Evolutionary conservation across 2,888 invertebrate genomes (phyloP).

Genomic region (Clanis bilineata): DNA sequence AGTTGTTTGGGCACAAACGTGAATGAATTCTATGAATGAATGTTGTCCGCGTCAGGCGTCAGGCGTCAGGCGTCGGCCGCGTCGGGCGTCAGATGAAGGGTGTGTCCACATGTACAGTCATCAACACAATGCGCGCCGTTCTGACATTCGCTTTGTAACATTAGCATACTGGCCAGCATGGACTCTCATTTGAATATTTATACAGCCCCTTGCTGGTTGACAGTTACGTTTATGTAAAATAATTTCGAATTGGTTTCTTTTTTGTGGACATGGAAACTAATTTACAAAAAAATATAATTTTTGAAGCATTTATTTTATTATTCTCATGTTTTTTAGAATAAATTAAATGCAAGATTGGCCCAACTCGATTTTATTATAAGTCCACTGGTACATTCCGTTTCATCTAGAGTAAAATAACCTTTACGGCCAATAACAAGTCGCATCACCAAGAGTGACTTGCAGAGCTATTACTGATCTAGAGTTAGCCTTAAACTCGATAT

Average conservation of each 20-base stretch:
- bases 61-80: constrained; percentile 60
- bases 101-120: constrained; percentile 72
- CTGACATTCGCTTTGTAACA: constrained; percentile 67
- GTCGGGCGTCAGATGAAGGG: constrained; percentile 53
- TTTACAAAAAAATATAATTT: too few species aligned
- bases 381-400: too few species aligned
- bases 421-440: too few species aligned
- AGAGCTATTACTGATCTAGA: too few species aligned
- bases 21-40: constrained; percentile 51
- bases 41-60: constrained; percentile 39
- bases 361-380: too few species aligned
- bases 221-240: constrained; percentile 15
- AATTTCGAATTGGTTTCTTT: constrained; percentile 3
- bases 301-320: too few species aligned
- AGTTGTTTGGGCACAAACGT: constrained; percentile 31
- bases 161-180: constrained; percentile 74
- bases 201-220: constrained; percentile 36
- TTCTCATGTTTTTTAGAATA: too few species aligned
- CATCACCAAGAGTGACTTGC: too few species aligned
- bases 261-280: neutral
- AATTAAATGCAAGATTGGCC: too few species aligned
- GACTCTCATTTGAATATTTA: constrained; percentile 63
- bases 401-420: too few species aligned
- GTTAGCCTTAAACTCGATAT: too few species aligned
- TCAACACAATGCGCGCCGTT: constrained; percentile 58